A percentile compares a stretch with the other conserved stretches of the same genome.
Conservation (phyloP, 2,888 invertebrate genomes). For the Stenoptilia bipunctidactyla region DNA sequence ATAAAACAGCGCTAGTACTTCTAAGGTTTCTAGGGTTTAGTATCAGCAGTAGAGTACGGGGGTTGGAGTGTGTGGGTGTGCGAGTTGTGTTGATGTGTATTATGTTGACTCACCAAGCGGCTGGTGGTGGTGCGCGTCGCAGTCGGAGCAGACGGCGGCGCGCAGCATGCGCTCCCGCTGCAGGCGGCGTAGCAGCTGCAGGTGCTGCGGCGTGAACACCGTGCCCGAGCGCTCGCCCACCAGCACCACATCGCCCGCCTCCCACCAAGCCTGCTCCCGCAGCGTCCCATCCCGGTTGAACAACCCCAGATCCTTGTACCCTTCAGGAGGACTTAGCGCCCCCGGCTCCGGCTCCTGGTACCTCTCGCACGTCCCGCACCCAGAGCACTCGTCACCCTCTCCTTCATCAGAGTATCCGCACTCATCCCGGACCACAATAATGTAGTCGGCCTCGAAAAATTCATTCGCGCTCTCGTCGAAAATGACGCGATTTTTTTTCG, state of each 20-base stretch:
- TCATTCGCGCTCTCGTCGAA: conserved; percentile 92
- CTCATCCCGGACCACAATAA: conserved; percentile 90
- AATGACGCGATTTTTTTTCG: conserved; percentile 83
- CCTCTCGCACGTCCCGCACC: conserved; percentile 59
- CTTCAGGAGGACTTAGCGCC: conserved; percentile 91
- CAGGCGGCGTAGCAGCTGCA: conserved; percentile 74
- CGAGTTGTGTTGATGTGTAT: too few relatives aligned
- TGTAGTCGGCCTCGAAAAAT: conserved; percentile 93
- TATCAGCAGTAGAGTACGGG: too few relatives aligned
- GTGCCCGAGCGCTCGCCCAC: conserved; percentile 70
- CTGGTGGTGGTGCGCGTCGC: conserved; percentile 62
- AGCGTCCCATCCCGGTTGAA: conserved; percentile 69
- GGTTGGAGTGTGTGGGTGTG: too few relatives aligned
- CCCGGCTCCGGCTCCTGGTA: conserved; percentile 85
- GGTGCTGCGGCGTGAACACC: conserved; percentile 76
- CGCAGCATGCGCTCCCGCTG: conserved; percentile 73
- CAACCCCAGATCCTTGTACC: conserved; percentile 87
- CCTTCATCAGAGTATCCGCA: conserved; percentile 86
- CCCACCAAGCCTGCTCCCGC: conserved; percentile 71
- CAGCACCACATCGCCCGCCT: conserved; percentile 69
- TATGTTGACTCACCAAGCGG: conserved; percentile 65
- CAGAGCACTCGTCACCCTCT: conserved; percentile 79
- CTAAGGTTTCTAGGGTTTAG: too few relatives aligned
- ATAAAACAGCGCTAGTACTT: too few relatives aligned
- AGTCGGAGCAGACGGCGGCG: conserved; percentile 65